Conservation (phyloP, 2,113 vertebrate genomes). For the Prionailurus bengalensis region DNA sequence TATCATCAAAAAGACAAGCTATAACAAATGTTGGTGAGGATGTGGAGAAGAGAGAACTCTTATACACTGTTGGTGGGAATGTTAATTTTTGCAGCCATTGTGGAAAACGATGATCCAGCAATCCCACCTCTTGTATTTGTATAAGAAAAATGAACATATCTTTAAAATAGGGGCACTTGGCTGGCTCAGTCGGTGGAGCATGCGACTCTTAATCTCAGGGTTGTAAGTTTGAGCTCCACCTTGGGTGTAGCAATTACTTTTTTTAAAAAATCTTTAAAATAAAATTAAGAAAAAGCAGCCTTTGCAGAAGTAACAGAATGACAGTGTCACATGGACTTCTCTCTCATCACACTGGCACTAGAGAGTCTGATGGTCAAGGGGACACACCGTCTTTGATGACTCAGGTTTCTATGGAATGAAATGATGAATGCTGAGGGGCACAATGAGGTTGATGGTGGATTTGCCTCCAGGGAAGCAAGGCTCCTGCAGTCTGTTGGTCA, state of each 20-base stretch:
- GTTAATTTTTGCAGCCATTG: neutral
- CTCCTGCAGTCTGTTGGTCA: neutral
- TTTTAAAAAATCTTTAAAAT: neutral
- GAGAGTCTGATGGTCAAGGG: neutral
- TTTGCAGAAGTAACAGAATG: slow-evolving; percentile 6
- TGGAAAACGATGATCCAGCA: neutral
- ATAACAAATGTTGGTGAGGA: neutral
- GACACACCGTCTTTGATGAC: neutral
- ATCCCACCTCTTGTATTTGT: neutral
- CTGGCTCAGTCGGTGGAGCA: neutral
- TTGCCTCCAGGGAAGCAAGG: neutral
- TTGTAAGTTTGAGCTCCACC: neutral
- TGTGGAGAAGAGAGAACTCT: neutral
- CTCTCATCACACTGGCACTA: neutral
- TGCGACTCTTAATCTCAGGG: neutral
- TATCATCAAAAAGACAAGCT: neutral
- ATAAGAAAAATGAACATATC: neutral
- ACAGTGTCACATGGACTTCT: neutral
- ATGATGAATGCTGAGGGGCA: neutral
- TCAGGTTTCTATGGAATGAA: neutral
- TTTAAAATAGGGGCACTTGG: neutral
- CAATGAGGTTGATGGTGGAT: neutral
- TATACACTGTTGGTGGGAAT: neutral
- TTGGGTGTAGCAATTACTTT: neutral
- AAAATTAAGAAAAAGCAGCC: neutral